Conservation (phyloP, 1,140 invertebrate species). For the Hypothenemus hampei region DNA sequence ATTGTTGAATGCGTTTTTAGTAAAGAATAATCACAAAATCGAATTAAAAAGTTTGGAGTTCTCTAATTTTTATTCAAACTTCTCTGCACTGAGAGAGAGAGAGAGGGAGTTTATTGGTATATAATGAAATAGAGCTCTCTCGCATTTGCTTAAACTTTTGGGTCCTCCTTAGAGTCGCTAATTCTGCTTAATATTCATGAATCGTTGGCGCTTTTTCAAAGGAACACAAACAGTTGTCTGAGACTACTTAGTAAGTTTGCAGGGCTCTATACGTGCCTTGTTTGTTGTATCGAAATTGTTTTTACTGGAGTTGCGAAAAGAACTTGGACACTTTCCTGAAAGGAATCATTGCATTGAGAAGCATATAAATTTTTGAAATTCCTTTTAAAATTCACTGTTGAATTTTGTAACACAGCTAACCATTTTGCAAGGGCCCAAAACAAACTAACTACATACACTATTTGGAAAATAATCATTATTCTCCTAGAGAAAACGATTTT, state of each 20-base stretch:
- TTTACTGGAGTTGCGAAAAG: too few relatives aligned
- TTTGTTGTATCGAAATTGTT: not conserved
- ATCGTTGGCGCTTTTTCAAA: conserved; percentile 16
- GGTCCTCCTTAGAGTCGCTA: conserved; percentile 16
- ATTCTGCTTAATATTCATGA: conserved; percentile 26
- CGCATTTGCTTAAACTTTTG: conserved; percentile 23
- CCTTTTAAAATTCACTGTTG: too few relatives aligned
- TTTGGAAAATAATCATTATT: too few relatives aligned
- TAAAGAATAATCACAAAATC: not conserved
- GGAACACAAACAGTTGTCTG: conserved; percentile 11
- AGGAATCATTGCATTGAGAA: too few relatives aligned
- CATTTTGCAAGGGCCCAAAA: too few relatives aligned
- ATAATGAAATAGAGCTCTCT: conserved; percentile 18
- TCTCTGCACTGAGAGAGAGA: not conserved
- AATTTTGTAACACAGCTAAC: too few relatives aligned
- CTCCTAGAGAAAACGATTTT: too few relatives aligned
- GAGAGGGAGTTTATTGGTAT: conserved; percentile 15
- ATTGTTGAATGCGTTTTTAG: not conserved
- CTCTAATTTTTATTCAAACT: not conserved
- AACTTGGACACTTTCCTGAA: not conserved
- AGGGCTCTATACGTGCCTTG: conserved; percentile 4
- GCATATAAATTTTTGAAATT: too few relatives aligned
- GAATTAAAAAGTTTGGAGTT: not conserved
- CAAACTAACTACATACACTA: too few relatives aligned
- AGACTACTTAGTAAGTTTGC: conserved; percentile 9